Evolutionary conservation across 2,888 invertebrate genomes (phyloP), one percentile per base, ranked within the genome.

Genomic region (Kryphioiulus occultus): DNA sequence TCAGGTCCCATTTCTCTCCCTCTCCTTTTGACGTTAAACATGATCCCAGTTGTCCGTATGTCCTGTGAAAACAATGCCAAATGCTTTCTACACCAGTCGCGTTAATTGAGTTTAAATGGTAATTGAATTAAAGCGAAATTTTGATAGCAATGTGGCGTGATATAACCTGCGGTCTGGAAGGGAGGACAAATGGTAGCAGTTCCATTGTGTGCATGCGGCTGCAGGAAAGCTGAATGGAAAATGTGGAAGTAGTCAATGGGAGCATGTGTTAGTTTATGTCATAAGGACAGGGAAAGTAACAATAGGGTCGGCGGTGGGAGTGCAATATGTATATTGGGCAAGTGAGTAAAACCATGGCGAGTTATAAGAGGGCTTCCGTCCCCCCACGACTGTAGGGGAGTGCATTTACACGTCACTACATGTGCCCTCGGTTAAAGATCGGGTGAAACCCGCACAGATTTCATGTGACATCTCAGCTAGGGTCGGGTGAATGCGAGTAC

Each of bases 21-120:
- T 53, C 53, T 53, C 53, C 53, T n/a, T 53, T 53, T 53, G 53
- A 53, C 53, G 53, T 53, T 53, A 53, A 53, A 53, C 53, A 53
- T 83, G 35, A 83, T 83, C 30, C 83, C 83, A 26, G 83, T 83
- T 83, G 83, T 83, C 83, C 83, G 83, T 83, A 9, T 83, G 19
- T 83, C 83, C 30, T 32, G 26, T 83, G 83, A 35, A 83, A 83
- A 83, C 83, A 83, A 83, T 83, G 83, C 35, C 83, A 30, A 83
- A 35, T 83, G 83, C 44, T 85, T 85, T 85, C 42, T 85, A 12
- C 85, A 42, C 85, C 26, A 85, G 26, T 42, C 39, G 85, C 44
- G 85, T 85, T 85, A 85, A 85, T 85, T 85, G 85, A 44, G 85
- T 85, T 85, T 39, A 85, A 85, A 85, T 85, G 42, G 39, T 85